These are phyloP conservation scores for Dichetophora obliterata DNA, from an alignment of 2,888 invertebrate species.

Conservation along the genomic window DNA sequence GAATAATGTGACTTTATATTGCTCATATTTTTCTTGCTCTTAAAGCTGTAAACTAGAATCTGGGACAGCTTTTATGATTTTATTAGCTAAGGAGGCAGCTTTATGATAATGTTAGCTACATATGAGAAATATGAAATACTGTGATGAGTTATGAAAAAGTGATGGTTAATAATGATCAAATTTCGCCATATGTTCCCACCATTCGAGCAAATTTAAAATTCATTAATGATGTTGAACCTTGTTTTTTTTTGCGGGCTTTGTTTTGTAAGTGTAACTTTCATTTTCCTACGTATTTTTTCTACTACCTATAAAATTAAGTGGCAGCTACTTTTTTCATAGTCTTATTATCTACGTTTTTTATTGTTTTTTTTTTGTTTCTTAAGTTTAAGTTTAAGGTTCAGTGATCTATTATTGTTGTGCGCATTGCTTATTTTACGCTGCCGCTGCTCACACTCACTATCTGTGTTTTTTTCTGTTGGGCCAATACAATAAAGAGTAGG, in stretches of 20 bases:
- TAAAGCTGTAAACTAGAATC: no score
- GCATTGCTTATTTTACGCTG: not conserved
- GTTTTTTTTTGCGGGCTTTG: not conserved
- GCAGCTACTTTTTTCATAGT: not conserved
- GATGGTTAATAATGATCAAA: slow-evolving; percentile 13
- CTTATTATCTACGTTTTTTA: not conserved
- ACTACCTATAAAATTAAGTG: not conserved
- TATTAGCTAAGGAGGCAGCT: no score
- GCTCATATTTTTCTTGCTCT: no score
- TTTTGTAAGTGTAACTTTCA: not conserved
- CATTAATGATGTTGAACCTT: not conserved
- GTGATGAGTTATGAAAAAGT: not conserved
- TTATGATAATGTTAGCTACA: no score
- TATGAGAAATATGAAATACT: no score
- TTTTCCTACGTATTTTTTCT: slow-evolving; percentile 5
- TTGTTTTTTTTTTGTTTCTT: not conserved
- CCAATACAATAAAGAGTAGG: slow-evolving; percentile 29
- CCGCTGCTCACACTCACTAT: not conserved
- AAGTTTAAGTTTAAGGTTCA: slow-evolving; percentile 28
- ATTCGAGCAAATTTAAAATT: not conserved
- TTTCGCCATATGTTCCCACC: not conserved
- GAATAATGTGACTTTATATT: no score
- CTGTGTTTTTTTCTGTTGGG: no score
- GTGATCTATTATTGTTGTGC: slow-evolving; percentile 13
- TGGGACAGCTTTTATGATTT: no score